Percentiles rank a stretch among this genome's conserved stretches.
These are phyloP conservation scores for Tupiocoris notatus DNA, from an alignment of 2,888 invertebrate species.

Conservation along the genomic window DNA sequence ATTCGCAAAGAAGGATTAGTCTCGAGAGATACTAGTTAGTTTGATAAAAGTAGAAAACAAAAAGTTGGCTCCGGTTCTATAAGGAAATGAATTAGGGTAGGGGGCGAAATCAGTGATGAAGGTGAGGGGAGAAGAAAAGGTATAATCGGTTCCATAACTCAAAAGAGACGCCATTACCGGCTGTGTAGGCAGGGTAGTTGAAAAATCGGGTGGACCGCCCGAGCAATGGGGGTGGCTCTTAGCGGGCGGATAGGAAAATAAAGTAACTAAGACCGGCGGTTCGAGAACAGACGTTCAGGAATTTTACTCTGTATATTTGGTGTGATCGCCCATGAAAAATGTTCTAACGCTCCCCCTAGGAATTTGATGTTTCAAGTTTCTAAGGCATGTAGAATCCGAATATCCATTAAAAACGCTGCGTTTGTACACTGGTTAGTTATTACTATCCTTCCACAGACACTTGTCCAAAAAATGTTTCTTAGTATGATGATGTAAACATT, in stretches of 20 bases:
- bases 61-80: background rate
- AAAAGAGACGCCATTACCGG: constrained; percentile 43
- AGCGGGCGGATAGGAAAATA: constrained; percentile 19
- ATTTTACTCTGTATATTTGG: too few relatives aligned
- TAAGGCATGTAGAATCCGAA: too few relatives aligned
- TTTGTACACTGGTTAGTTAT: too few relatives aligned
- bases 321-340: too few relatives aligned
- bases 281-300: too few relatives aligned
- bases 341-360: too few relatives aligned
- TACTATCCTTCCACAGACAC: too few relatives aligned
- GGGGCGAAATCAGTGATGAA: background rate
- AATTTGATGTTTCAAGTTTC: too few relatives aligned
- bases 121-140: constrained; percentile 14
- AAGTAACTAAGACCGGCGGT: constrained; percentile 1
- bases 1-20: constrained; percentile 28
- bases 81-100: background rate
- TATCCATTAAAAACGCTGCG: too few relatives aligned
- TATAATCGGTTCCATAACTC: constrained; percentile 44
- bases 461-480: too few relatives aligned
- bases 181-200: constrained; percentile 5
- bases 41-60: constrained; percentile 5
- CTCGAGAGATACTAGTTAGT: background rate
- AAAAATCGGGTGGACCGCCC: constrained; percentile 21
- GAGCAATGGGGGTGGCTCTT: background rate
- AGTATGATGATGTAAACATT: too few relatives aligned